Base-by-base conservation (phyloP, 2,888 invertebrate species). In the Caenorhabditis angaria region DNA sequence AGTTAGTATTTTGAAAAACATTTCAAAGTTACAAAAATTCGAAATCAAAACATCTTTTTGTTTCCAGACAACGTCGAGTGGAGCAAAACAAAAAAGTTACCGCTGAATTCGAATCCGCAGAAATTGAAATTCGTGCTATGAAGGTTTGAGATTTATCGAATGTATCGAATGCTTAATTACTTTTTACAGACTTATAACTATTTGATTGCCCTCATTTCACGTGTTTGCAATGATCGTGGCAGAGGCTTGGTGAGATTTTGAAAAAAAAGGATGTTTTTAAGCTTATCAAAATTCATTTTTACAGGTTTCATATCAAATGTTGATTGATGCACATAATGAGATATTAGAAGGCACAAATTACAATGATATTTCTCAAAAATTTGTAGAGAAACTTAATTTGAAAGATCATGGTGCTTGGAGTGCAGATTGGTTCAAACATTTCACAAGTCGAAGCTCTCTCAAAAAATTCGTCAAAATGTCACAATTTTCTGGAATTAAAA, bases 391-490 rank as follows among this genome's bases (percentile, higher is more conserved):
- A 0, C 54, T 65, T 8, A 10, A 32, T 0, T 32, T 65, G 2
- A 32, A 56, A 28, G 6, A n/a, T 2, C 32, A 57, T 0, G 51
- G 27, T 22, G 4, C 10, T n/a, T 70, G 65, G 65, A 58, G 65
- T 24, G 0, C 20, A 0, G 41, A 48, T 0, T 70, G 70, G 70
- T 70, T 61, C 50, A 62, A 58, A 22, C n/a, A 48, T 1, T 62
- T 54, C 50, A 55, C 59, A 4, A 35, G 35, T 8, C 50, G 70
- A 22, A 61, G 61, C 14, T 28, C 58, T 12, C 35, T 70, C 1
- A 61, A 65, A 25, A 70, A 70, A 27, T 65, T 70, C 28, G 29
- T 64, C 1, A 22, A 20, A 6, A 65, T 62, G 59, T 18, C 65
- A 0, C 47, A 48, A n/a, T 70, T 65, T 29, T 61, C 70, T 2